phyloP scores from a whole-genome alignment of 2,888 invertebrate species.

The Metopia argyrocephala region DNA sequence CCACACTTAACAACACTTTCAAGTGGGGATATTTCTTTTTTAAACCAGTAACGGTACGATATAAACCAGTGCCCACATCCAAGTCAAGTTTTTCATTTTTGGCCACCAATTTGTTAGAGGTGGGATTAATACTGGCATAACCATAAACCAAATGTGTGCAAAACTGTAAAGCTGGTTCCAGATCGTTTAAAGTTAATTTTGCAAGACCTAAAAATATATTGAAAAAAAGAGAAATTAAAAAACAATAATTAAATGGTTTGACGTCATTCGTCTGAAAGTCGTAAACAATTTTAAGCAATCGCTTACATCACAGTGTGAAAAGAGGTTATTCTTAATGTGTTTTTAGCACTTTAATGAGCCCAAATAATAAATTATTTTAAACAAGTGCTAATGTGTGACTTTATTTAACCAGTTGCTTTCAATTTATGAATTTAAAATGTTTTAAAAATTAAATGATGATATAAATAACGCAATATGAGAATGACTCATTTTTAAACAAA shows the following conservation, averaged over 20 bases:
- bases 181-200: constrained; percentile 85
- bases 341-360: constrained; percentile 2
- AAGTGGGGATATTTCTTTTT: constrained; percentile 85
- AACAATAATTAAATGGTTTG: background rate
- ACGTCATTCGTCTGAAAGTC: constrained; percentile 2
- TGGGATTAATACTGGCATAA: constrained; percentile 86
- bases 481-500: too few species aligned
- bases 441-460: too few species aligned
- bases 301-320: background rate
- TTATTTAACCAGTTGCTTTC: background rate
- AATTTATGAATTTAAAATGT: background rate
- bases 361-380: too few species aligned
- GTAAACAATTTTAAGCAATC: constrained; percentile 2
- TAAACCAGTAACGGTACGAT: constrained; percentile 84
- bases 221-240: constrained; percentile 1
- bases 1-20: constrained; percentile 86
- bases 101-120: constrained; percentile 84
- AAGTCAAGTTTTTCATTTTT: constrained; percentile 86
- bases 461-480: too few species aligned
- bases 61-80: constrained; percentile 85
- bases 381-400: too few species aligned
- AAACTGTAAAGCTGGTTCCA: constrained; percentile 86
- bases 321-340: background rate
- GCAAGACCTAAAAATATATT: constrained; percentile 83
- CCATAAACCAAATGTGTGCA: constrained; percentile 90